These are phyloP conservation scores for Xiphorhynchus erythropygius DNA, from an alignment of 2,797 vertebrate genomes.

Conservation along the genomic window DNA sequence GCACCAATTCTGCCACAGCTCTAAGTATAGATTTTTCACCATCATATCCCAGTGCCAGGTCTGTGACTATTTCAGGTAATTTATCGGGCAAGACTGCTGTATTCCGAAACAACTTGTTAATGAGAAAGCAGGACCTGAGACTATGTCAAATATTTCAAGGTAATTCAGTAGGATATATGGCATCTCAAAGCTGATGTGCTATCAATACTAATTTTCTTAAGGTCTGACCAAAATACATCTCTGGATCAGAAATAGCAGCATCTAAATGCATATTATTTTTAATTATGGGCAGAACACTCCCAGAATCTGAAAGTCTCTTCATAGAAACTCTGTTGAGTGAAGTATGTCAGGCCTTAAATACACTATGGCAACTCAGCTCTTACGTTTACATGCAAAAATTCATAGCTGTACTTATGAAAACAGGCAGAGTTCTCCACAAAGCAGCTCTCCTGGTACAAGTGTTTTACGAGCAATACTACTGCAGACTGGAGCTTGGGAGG, in stretches of 20 bases:
- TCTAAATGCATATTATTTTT: background rate
- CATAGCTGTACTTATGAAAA: slow-evolving; percentile 37
- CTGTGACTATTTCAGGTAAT: background rate
- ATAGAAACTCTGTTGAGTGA: background rate
- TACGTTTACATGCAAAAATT: slow-evolving; percentile 32
- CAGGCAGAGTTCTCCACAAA: slow-evolving; percentile 27
- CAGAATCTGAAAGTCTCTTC: background rate
- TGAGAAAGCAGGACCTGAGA: background rate
- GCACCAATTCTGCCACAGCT: background rate
- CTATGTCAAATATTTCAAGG: background rate
- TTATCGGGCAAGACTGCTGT: background rate
- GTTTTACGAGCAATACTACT: background rate
- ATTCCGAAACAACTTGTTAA: background rate
- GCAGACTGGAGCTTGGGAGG: background rate
- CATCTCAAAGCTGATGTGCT: background rate
- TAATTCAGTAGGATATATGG: background rate
- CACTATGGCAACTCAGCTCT: background rate
- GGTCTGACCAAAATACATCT: background rate
- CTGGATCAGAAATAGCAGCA: background rate
- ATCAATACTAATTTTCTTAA: background rate
- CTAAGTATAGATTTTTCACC: background rate
- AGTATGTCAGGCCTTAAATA: slow-evolving; percentile 15
- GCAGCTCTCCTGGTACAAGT: background rate
- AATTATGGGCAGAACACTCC: background rate
- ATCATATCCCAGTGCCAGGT: background rate